Conservation (phyloP, 2,797 vertebrate genomes). For the Microcaecilia unicolor region DNA sequence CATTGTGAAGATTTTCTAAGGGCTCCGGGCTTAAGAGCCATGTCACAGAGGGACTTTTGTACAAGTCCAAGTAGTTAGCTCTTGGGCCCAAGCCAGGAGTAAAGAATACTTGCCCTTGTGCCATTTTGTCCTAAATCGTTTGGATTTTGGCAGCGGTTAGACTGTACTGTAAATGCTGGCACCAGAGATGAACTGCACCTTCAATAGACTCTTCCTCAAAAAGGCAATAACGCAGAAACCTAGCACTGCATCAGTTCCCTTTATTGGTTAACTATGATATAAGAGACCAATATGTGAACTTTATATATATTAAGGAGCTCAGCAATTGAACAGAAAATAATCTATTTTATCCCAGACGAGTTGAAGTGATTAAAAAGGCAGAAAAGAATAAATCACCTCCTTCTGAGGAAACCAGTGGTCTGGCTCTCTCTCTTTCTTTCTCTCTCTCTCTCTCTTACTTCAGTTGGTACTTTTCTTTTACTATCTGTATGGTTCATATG, state of each 20-base stretch:
- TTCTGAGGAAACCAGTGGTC: constrained; percentile 30
- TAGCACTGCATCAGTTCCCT: constrained; percentile 12
- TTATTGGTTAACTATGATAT: constrained; percentile 39
- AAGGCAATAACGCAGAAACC: constrained; percentile 20
- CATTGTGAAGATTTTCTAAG: constrained; percentile 28
- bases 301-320: constrained; percentile 17
- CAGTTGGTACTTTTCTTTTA: constrained; percentile 29
- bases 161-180: constrained; percentile 38
- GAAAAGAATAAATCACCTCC: constrained; percentile 30
- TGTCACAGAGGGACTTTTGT: constrained; percentile 33
- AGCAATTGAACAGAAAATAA: constrained; percentile 12
- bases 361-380: constrained; percentile 31
- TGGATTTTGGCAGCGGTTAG: constrained; percentile 29
- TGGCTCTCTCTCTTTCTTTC: constrained; percentile 24
- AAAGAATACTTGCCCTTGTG: constrained; percentile 44
- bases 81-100: constrained; percentile 37
- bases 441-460: constrained; percentile 23
- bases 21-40: constrained; percentile 19
- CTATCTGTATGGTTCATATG: constrained; percentile 31
- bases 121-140: constrained; percentile 28
- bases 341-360: constrained; percentile 29
- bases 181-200: constrained; percentile 19
- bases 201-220: constrained; percentile 36
- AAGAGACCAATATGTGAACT: constrained; percentile 28
- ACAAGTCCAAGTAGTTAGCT: constrained; percentile 29